Base-by-base conservation (phyloP, 2,797 vertebrate genomes). In the Thaleichthys pacificus region DNA sequence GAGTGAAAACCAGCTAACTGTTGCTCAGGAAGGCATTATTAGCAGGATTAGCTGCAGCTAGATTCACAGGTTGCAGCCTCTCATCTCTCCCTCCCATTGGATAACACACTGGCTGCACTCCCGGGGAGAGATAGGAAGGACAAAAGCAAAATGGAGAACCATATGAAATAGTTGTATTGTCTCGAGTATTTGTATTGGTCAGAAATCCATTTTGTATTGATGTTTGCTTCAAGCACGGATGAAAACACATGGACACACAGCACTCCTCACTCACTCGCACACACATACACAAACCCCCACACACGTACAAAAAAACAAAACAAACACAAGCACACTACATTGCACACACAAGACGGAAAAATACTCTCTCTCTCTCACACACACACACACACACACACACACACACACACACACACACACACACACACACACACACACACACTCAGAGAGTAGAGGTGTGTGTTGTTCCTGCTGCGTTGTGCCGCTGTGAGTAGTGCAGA, bases 201-300 rank as follows among this genome's bases (percentile, higher is more conserved):
- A 85, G 78, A 87, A 85, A 89, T 86, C 85, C 81, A 88, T 87
- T 81, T 88, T 12, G 38, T 84, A 87, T 84, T 86, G 84, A 90
- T 86, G 79, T 89, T 89, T 89, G 78, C 86, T 89, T 76, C 80
- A 87, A 49, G n/a, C 17, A 11, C 1, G 22, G 21, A 66, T 12
- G 26, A 74, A 22, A 8, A 38, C 67, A 51, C 69, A 51, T 14
- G 9, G 24, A 62, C 28, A 4, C 61, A 21, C 70, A 12, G 1
- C 5, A 4, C 8, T 21, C 11, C 26, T 15, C 51, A 17, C 26
- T 15, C 65, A 17, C 54, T 5, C 5, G 15, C 19, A 24, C 58
- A 47, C 69, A 58, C 68, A 19, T 22, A 38, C 69, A 51, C 69
- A 62, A 42, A 35, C 35, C 61, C 24, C 42, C 70, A 6, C 56